Percentiles rank a stretch among this genome's conserved stretches.
Conservation (phyloP, 2,888 invertebrate species). For the Machimus rusticus region DNA sequence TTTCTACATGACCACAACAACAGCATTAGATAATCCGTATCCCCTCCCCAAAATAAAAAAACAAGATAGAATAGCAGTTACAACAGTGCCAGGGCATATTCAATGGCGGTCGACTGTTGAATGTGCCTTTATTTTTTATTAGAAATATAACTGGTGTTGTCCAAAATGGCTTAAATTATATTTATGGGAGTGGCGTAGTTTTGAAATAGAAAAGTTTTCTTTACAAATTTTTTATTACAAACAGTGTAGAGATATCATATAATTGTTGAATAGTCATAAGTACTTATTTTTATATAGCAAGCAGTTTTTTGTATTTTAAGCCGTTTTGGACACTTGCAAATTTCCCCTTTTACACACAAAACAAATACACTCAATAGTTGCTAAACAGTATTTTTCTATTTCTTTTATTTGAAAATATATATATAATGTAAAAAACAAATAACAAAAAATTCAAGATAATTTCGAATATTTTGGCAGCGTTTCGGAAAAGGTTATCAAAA, state of each 20-base stretch:
- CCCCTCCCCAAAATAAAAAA: not conserved
- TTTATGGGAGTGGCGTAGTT: not conserved
- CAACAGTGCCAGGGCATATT: conserved; percentile 18
- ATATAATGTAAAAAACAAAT: not conserved
- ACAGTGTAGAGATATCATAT: not conserved
- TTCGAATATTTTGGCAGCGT: conserved; percentile 40
- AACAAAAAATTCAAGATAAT: not conserved
- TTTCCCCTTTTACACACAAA: not conserved
- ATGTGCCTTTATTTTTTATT: conserved; percentile 5
- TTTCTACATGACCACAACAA: not conserved
- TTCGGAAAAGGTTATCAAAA: conserved; percentile 40
- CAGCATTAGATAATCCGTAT: not conserved
- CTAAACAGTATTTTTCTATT: not conserved
- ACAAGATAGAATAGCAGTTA: not conserved
- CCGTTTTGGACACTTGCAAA: not conserved
- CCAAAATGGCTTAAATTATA: not conserved
- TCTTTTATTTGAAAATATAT: not conserved
- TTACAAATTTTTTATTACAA: conserved; percentile 13
- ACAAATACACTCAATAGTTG: not conserved
- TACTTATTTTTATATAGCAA: not conserved
- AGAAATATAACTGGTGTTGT: not conserved
- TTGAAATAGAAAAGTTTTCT: not conserved
- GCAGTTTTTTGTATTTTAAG: not conserved
- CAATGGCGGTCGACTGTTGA: not conserved
- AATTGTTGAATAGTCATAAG: not conserved